These are phyloP conservation scores for Barbus barbus DNA, from an alignment of 2,113 vertebrate genomes.

Conservation along the genomic window DNA sequence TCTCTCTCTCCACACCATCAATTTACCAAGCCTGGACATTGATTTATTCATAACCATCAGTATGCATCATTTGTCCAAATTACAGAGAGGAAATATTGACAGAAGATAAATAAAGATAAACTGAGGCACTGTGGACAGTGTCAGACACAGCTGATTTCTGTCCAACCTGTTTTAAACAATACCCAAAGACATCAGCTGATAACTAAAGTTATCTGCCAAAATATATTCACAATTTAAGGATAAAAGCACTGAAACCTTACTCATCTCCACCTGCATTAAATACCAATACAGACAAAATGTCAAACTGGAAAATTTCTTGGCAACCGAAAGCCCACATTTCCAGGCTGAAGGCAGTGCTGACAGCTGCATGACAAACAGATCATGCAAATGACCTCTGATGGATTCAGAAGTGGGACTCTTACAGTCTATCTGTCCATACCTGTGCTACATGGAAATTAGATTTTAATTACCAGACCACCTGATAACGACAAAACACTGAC, in stretches of 20 bases:
- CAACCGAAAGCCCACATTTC: background rate
- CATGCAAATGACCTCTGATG: constrained; percentile 50
- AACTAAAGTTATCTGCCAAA: constrained; percentile 9
- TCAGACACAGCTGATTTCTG: background rate
- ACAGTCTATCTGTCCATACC: background rate
- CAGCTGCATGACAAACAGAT: constrained; percentile 53
- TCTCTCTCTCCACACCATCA: constrained; percentile 44
- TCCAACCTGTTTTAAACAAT: background rate
- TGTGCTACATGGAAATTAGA: background rate
- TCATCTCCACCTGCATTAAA: background rate
- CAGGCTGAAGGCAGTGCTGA: constrained; percentile 44
- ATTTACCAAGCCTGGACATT: constrained; percentile 12
- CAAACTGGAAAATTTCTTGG: constrained; percentile 27
- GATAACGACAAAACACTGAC: constrained; percentile 14
- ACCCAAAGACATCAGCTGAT: constrained; percentile 1
- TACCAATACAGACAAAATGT: constrained; percentile 35
- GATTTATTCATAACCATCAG: background rate
- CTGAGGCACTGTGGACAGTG: background rate
- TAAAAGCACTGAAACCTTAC: background rate
- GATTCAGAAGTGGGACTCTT: constrained; percentile 28
- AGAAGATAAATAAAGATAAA: background rate
- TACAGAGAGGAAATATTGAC: background rate
- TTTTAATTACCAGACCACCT: constrained; percentile 5
- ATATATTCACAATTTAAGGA: background rate
- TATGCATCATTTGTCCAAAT: background rate